A percentile compares a stretch with the other conserved stretches of the same genome.
phyloP scores from a whole-genome alignment of 2,797 vertebrate species.

The Crenuchus spilurus region DNA sequence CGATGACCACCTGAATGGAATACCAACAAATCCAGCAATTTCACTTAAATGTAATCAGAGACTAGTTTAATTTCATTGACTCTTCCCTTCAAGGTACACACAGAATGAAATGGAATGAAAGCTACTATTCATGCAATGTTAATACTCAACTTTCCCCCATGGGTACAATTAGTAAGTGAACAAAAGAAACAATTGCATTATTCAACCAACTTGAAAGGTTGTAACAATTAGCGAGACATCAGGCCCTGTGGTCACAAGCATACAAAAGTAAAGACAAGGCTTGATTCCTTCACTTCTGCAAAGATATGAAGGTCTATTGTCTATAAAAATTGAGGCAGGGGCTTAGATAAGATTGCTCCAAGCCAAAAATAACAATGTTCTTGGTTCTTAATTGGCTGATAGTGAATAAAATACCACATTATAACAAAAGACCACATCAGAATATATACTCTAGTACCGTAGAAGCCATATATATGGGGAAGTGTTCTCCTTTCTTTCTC shows the following conservation, averaged over 20 bases:
- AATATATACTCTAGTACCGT: neutral
- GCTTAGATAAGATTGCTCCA: constrained; percentile 61
- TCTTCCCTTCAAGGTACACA: constrained; percentile 56
- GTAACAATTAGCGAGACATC: constrained; percentile 66
- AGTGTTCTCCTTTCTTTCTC: neutral
- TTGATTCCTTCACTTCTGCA: constrained; percentile 36
- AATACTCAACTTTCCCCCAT: constrained; percentile 69
- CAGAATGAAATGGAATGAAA: constrained; percentile 62
- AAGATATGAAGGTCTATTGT: constrained; percentile 30
- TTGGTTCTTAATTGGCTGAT: constrained; percentile 7
- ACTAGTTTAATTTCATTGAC: constrained; percentile 49
- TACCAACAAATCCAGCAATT: constrained; percentile 3
- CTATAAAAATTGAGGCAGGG: constrained; percentile 71
- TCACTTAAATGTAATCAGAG: constrained; percentile 18
- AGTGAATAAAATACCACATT: neutral
- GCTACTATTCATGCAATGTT: constrained; percentile 64
- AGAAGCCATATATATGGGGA: neutral
- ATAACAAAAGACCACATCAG: no score
- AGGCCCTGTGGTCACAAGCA: constrained; percentile 55
- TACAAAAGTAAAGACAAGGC: constrained; percentile 53
- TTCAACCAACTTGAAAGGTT: constrained; percentile 67
- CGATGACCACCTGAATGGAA: constrained; percentile 6
- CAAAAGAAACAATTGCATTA: constrained; percentile 72
- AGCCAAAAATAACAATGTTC: neutral
- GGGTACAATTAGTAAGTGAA: constrained; percentile 67